Conservation (phyloP, 2,888 invertebrate species). For the Volucella zonaria region DNA sequence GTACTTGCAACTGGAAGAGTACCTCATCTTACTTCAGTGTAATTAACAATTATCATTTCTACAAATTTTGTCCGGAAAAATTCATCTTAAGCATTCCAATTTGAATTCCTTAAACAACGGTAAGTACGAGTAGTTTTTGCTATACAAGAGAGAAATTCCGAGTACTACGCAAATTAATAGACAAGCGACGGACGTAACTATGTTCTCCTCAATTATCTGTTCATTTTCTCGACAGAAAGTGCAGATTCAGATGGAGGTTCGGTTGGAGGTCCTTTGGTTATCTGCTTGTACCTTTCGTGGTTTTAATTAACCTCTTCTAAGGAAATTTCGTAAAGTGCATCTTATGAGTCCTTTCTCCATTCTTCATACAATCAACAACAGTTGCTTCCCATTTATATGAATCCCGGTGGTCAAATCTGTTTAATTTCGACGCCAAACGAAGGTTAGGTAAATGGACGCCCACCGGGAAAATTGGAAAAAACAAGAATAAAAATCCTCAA, state of each 20-base stretch:
- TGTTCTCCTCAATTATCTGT: slow-evolving; percentile 6
- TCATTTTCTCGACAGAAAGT: slow-evolving; percentile 1
- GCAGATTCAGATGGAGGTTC: not conserved
- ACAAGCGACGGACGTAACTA: not conserved
- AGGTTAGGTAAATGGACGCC: not conserved
- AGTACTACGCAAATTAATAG: slow-evolving; percentile 36
- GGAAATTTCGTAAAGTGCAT: slow-evolving; percentile 6
- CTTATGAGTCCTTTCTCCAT: slow-evolving; percentile 4
- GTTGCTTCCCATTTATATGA: not conserved
- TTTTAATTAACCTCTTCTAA: slow-evolving; percentile 33
- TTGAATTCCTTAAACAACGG: slow-evolving; percentile 14
- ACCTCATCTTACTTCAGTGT: not conserved
- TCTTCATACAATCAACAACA: not conserved
- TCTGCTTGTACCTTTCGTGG: slow-evolving; percentile 12
- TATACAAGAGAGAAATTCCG: slow-evolving; percentile 9
- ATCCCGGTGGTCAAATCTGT: not conserved
- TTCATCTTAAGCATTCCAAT: slow-evolving; percentile 8
- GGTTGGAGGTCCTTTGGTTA: slow-evolving; percentile 1
- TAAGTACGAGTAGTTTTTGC: not conserved
- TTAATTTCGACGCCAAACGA: not conserved
- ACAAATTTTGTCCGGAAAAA: slow-evolving; percentile 8
- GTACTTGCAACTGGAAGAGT: no score
- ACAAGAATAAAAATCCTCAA: not conserved
- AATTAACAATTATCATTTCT: slow-evolving; percentile 13
- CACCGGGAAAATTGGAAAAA: not conserved